A percentile compares a stretch with the other conserved stretches of the same genome.
Evolutionary conservation across 2,797 vertebrate species (phyloP).

Genomic region (Trachurus trachurus): DNA sequence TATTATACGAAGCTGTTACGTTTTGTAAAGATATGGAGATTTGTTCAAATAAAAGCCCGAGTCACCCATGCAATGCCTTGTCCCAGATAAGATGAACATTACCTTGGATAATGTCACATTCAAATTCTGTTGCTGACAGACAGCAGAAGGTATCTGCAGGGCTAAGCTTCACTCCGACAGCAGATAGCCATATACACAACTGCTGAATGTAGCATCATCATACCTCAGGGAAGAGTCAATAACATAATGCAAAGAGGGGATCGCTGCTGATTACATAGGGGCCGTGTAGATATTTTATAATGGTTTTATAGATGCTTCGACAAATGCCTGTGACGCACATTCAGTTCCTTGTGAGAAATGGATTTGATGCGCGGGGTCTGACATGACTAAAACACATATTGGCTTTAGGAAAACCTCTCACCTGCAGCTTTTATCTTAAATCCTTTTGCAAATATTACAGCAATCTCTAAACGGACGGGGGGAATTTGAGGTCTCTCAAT

Average conservation of each 20-base stretch:
- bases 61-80: conserved; percentile 66
- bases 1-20: conserved; percentile 25
- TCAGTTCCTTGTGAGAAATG: conserved; percentile 49
- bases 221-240: conserved; percentile 52
- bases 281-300: conserved; percentile 42
- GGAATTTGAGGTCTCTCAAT: conserved; percentile 73
- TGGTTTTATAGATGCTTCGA: conserved; percentile 51
- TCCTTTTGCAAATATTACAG: conserved; percentile 81
- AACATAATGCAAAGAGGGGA: conserved; percentile 53
- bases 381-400: conserved; percentile 60
- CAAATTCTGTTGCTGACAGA: conserved; percentile 70
- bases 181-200: conserved; percentile 56
- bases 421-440: conserved; percentile 77
- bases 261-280: conserved; percentile 50
- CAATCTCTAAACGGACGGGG: conserved; percentile 65
- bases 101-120: conserved; percentile 74
- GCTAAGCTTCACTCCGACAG: conserved; percentile 59
- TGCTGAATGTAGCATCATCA: conserved; percentile 37
- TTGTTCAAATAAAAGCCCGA: conserved; percentile 57
- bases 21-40: conserved; percentile 61
- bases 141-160: conserved; percentile 62
- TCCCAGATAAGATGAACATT: conserved; percentile 78
- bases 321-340: conserved; percentile 44
- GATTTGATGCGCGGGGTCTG: conserved; percentile 44
- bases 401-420: conserved; percentile 69